These are phyloP conservation scores for Burhinus oedicnemus DNA, from an alignment of 2,113 vertebrate species.

Conservation along the genomic window DNA sequence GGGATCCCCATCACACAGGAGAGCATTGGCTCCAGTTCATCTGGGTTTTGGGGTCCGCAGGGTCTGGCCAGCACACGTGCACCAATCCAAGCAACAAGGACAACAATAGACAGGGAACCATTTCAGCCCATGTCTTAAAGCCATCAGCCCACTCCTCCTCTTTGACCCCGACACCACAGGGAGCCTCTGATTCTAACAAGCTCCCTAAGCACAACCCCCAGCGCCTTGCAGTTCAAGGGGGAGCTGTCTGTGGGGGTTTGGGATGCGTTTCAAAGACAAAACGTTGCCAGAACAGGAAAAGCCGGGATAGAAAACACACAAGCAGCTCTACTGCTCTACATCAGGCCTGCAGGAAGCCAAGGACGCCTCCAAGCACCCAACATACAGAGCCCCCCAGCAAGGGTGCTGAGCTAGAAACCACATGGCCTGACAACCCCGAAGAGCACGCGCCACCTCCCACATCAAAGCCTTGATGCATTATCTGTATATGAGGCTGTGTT, in stretches of 20 bases:
- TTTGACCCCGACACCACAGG: accelerated
- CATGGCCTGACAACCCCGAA: accelerated
- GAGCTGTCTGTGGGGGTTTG: background rate
- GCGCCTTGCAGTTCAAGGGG: accelerated
- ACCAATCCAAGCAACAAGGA: background rate
- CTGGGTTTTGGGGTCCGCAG: background rate
- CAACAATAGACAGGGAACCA: background rate
- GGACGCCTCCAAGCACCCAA: background rate
- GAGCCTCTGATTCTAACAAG: background rate
- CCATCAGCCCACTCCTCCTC: background rate
- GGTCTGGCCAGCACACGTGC: background rate
- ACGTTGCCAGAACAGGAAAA: slow-evolving; percentile 1
- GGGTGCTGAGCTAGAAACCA: background rate
- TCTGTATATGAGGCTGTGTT: accelerated
- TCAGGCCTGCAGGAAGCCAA: background rate
- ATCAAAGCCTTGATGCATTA: background rate
- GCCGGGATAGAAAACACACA: background rate
- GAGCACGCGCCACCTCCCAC: background rate
- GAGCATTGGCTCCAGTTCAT: background rate
- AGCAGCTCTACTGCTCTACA: background rate
- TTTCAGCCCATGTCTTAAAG: background rate
- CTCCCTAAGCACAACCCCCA: background rate
- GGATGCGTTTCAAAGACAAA: background rate
- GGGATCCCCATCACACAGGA: background rate
- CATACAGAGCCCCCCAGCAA: background rate